Conservation (phyloP, 1,140 invertebrate genomes). For the Drosophila tsacasi region DNA sequence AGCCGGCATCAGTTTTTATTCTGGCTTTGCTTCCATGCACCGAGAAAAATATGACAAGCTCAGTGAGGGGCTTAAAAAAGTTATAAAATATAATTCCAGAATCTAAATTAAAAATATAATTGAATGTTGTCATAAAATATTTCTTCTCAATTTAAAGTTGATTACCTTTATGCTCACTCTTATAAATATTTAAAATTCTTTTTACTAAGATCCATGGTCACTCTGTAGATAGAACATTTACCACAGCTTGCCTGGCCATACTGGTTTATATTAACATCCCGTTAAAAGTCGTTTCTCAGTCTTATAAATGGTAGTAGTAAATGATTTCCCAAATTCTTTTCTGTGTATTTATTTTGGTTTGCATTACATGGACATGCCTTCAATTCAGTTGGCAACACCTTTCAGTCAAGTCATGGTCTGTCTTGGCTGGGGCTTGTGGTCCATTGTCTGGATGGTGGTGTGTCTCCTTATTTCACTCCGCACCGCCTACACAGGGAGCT, state of each 20-base stretch:
- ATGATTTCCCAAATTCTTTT: neutral
- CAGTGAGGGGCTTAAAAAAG: too few species aligned
- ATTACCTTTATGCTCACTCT: too few species aligned
- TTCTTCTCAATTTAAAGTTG: too few species aligned
- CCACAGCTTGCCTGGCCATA: neutral
- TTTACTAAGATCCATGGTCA: neutral
- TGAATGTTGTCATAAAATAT: too few species aligned
- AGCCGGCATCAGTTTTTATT: constrained; percentile 53
- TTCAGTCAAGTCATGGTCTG: constrained; percentile 76
- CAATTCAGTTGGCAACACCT: constrained; percentile 76
- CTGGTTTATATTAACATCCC: neutral
- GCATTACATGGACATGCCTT: constrained; percentile 75
- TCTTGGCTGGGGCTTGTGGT: constrained; percentile 32
- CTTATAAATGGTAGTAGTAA: neutral
- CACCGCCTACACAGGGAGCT: constrained; percentile 70
- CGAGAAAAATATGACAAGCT: neutral
- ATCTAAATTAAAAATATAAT: too few species aligned
- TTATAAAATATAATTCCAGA: too few species aligned
- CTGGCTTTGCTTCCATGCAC: neutral
- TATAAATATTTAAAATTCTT: neutral
- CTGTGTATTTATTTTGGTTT: constrained; percentile 45
- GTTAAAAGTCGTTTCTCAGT: neutral
- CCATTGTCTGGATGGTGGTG: constrained; percentile 56
- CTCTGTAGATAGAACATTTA: neutral
- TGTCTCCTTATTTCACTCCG: constrained; percentile 21